These are phyloP conservation scores for Mormyrus iriodes DNA, from an alignment of 2,113 vertebrate genomes.

Conservation along the genomic window DNA sequence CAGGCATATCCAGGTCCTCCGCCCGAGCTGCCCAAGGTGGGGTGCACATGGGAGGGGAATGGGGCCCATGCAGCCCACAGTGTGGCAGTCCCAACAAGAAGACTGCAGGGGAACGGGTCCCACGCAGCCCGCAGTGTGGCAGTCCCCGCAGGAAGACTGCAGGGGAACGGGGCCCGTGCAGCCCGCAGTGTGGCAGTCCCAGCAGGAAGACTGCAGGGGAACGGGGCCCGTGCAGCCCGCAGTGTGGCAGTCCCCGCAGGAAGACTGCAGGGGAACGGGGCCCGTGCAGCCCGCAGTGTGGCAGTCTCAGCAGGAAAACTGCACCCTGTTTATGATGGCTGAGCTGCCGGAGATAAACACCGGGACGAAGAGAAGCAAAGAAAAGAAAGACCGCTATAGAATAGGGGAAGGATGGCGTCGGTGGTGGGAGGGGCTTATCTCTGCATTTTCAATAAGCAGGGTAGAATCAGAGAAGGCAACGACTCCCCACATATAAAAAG, in stretches of 20 bases:
- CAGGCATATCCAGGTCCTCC: background rate
- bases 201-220: no score
- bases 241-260: no score
- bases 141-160: no score
- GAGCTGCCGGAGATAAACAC: conserved; percentile 14
- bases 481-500: conserved; percentile 55
- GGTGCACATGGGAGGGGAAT: background rate
- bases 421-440: conserved; percentile 47
- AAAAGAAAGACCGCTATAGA: conserved; percentile 30
- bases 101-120: no score
- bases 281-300: background rate
- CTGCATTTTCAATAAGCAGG: conserved; percentile 60
- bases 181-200: no score
- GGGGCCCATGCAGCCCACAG: no score
- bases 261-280: no score
- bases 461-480: conserved; percentile 72
- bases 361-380: background rate
- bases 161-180: no score
- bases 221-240: no score
- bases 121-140: no score
- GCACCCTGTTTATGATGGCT: conserved; percentile 19
- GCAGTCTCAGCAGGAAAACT: conserved; percentile 15
- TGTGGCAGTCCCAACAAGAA: no score
- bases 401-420: background rate
- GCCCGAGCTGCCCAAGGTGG: background rate